phyloP scores from a whole-genome alignment of 2,888 invertebrate species.

The Graphium colonna region DNA sequence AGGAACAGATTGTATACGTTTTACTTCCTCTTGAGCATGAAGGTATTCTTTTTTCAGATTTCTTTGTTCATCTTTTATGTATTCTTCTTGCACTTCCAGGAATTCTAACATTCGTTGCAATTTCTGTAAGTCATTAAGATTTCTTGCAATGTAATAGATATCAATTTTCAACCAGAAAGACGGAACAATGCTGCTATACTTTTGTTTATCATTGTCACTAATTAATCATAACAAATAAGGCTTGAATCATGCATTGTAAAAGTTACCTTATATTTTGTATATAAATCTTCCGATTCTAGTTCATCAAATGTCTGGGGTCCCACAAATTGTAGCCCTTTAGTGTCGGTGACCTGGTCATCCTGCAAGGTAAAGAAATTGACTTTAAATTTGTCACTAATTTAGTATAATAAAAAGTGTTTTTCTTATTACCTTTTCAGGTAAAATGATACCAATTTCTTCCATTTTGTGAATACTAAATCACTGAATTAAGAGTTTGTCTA shows the following conservation, averaged over 20 bases:
- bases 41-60: slow-evolving; percentile 99
- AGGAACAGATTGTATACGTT: slow-evolving; percentile 99
- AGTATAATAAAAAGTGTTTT: background rate
- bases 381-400: background rate
- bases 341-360: slow-evolving; percentile 84
- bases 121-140: slow-evolving; percentile 81
- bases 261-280: slow-evolving; percentile 98
- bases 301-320: slow-evolving; percentile 88
- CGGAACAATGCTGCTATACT: too few species aligned
- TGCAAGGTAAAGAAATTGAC: slow-evolving; percentile 31
- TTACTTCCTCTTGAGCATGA: slow-evolving; percentile 98
- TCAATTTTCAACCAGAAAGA: too few species aligned
- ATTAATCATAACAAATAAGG: too few species aligned
- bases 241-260: too few species aligned
- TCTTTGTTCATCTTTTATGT: slow-evolving; percentile 99
- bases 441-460: slow-evolving; percentile 90
- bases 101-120: slow-evolving; percentile 97
- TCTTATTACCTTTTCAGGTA: slow-evolving; percentile 87
- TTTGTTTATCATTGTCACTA: too few species aligned
- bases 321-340: slow-evolving; percentile 83
- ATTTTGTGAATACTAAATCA: slow-evolving; percentile 61
- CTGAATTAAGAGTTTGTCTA: too few species aligned
- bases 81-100: slow-evolving; percentile 98
- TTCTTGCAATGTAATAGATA: background rate
- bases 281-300: slow-evolving; percentile 94